These are phyloP conservation scores for Tetramorium simillimum DNA, from an alignment of 1,140 invertebrate genomes.

Conservation along the genomic window DNA sequence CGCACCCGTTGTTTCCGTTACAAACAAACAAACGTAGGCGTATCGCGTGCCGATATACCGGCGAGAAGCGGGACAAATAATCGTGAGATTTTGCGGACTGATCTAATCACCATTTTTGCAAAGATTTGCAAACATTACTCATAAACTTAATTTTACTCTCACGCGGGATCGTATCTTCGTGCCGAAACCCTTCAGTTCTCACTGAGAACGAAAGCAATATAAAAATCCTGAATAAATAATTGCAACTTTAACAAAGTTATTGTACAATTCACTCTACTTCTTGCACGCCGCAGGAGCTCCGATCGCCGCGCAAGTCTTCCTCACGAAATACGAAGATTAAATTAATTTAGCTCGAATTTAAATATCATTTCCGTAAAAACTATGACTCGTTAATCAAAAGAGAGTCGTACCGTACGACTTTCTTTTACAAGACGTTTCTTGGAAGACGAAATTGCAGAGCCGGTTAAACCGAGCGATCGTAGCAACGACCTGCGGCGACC, in stretches of 20 bases:
- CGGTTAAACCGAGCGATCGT: not conserved
- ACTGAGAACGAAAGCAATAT: not conserved
- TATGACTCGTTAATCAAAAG: not conserved
- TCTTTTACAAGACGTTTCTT: not conserved
- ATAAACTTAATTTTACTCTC: not conserved
- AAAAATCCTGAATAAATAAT: not conserved
- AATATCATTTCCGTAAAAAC: not conserved
- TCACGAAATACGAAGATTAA: not conserved
- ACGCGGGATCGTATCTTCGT: not conserved
- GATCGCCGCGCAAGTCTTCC: not conserved
- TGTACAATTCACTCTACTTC: not conserved
- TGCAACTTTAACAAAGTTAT: not conserved
- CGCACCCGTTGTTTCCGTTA: slow-evolving; percentile 39
- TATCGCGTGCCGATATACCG: slow-evolving; percentile 1
- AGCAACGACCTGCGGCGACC: not conserved
- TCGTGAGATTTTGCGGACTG: not conserved
- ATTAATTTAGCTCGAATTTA: too few relatives aligned
- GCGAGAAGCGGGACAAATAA: not conserved
- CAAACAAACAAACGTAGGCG: slow-evolving; percentile 29
- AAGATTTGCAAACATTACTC: not conserved
- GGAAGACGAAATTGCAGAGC: not conserved
- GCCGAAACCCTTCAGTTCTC: not conserved
- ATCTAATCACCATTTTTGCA: not conserved
- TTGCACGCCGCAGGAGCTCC: not conserved
- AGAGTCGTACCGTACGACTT: not conserved